Conservation (phyloP, 2,113 vertebrate genomes). For the Talpa occidentalis region DNA sequence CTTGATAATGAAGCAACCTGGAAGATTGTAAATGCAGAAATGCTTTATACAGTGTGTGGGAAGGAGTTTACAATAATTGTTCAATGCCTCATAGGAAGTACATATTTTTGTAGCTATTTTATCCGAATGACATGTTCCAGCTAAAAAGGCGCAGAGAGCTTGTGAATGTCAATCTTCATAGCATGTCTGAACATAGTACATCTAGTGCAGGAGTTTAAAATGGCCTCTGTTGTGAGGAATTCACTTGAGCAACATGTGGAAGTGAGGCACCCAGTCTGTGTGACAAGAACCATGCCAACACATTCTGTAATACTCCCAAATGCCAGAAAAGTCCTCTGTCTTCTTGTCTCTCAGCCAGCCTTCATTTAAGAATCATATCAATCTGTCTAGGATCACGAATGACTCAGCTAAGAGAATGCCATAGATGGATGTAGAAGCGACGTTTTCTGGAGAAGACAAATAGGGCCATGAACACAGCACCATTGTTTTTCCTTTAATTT, state of each 20-base stretch:
- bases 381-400: neutral
- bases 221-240: neutral
- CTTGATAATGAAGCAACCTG: neutral
- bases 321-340: neutral
- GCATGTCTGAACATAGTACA: slow-evolving; percentile 27
- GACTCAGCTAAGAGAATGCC: neutral
- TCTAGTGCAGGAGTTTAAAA: neutral
- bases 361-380: neutral
- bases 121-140: slow-evolving; percentile 25
- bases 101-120: slow-evolving; percentile 29
- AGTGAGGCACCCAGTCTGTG: neutral
- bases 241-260: neutral
- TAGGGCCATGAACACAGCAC: neutral
- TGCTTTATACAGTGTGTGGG: neutral
- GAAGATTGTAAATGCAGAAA: neutral
- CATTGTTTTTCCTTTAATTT: neutral
- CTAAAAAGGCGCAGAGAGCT: slow-evolving; percentile 32
- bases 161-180: neutral
- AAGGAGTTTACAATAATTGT: slow-evolving; percentile 18
- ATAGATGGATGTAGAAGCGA: neutral
- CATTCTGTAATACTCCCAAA: neutral
- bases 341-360: neutral
- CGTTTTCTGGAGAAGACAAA: neutral
- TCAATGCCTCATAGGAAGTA: slow-evolving; percentile 54
- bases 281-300: neutral